Conservation (phyloP, 2,888 invertebrate species). For the Enoplolaimus lenunculus region DNA sequence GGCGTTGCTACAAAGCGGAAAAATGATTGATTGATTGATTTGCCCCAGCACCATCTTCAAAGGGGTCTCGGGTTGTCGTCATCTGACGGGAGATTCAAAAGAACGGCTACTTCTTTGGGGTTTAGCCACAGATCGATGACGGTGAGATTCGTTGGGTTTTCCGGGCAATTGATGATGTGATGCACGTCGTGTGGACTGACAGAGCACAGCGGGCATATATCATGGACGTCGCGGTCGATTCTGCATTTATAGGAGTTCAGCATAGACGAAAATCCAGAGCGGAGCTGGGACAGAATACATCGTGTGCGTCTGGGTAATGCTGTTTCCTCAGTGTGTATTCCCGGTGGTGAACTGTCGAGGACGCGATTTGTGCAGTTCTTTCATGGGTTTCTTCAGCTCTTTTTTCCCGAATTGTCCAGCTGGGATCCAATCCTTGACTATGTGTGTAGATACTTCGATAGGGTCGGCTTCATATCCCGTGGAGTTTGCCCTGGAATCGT, state of each 20-base stretch:
- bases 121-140: neutral
- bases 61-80: neutral
- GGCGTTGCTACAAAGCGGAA: too few species aligned
- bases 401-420: neutral
- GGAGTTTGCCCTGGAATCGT: neutral
- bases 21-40: slow-evolving; percentile 6
- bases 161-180: neutral
- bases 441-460: neutral
- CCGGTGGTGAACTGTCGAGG: neutral
- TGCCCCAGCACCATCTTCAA: slow-evolving; percentile 3
- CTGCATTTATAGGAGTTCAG: slow-evolving; percentile 3
- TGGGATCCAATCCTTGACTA: neutral
- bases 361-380: too few species aligned
- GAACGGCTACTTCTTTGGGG: neutral
- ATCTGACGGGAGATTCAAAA: slow-evolving; percentile 1
- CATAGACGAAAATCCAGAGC: neutral
- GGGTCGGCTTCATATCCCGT: neutral
- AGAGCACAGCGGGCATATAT: neutral
- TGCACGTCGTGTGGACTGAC: neutral
- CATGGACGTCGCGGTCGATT: neutral
- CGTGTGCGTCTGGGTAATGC: neutral
- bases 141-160: neutral
- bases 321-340: neutral
- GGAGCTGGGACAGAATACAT: neutral
- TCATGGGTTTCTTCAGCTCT: neutral